phyloP scores from a whole-genome alignment of 2,797 vertebrate species.

The Natrix natrix region DNA sequence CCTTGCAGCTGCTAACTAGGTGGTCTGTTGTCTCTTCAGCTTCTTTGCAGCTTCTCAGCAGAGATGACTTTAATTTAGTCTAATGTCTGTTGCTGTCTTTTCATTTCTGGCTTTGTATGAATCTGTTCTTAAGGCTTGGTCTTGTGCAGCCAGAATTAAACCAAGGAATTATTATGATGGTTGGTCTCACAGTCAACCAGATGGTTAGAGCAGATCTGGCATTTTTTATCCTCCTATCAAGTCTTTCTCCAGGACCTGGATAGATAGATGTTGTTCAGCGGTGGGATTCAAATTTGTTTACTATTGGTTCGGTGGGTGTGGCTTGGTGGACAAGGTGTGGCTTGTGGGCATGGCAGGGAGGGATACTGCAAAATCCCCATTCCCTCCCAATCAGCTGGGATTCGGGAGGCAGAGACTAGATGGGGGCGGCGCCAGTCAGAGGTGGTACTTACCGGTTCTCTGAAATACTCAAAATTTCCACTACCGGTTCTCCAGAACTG shows the following conservation, averaged over 20 bases:
- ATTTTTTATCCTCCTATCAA: neutral
- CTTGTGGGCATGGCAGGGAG: no score
- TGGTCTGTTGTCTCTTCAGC: neutral
- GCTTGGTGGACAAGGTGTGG: no score
- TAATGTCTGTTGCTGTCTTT: neutral
- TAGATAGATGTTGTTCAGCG: neutral
- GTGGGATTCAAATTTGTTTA: no score
- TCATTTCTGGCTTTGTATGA: neutral
- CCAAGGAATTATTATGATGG: neutral
- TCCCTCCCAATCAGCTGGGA: no score
- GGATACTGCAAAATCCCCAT: no score
- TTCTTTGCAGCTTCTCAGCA: neutral
- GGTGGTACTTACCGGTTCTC: no score
- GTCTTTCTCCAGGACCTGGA: neutral
- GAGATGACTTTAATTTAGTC: neutral
- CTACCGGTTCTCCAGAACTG: no score
- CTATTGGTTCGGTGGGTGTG: no score
- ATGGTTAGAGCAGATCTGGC: accelerated
- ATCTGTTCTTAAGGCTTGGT: neutral
- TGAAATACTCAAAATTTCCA: no score
- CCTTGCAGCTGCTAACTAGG: neutral
- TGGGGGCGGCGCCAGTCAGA: no score
- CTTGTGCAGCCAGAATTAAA: neutral
- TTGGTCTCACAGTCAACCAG: neutral
- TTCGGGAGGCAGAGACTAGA: no score